These are phyloP conservation scores for Rhorus exstirpatorius DNA, from an alignment of 2,888 invertebrate genomes.

Conservation along the genomic window DNA sequence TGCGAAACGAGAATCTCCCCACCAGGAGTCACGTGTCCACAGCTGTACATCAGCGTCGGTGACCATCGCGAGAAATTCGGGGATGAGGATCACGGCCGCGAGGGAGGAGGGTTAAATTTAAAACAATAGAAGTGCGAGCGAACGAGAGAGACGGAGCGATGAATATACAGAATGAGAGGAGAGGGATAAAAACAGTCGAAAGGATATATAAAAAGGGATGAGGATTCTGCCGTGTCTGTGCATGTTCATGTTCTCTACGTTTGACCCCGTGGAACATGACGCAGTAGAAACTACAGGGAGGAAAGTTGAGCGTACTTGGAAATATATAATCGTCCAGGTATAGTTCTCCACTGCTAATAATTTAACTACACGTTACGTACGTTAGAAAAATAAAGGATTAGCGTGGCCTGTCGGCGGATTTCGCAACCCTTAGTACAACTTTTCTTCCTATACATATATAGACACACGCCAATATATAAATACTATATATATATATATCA, in stretches of 20 bases:
- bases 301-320: conserved; percentile 12
- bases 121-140: conserved; percentile 43
- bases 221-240: background rate
- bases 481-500: background rate
- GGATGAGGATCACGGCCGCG: conserved; percentile 6
- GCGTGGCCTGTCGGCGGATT: background rate
- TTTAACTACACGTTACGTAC: conserved; percentile 21
- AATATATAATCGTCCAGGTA: conserved; percentile 28
- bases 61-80: background rate
- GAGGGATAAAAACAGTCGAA: conserved; percentile 24
- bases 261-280: background rate
- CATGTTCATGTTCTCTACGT: background rate
- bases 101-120: conserved; percentile 47
- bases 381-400: conserved; percentile 3
- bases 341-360: background rate
- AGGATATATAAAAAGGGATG: conserved; percentile 27
- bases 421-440: conserved; percentile 33
- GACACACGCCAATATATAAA: too few relatives aligned
- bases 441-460: conserved; percentile 5
- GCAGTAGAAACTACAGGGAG: background rate
- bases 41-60: conserved; percentile 17
- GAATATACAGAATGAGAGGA: conserved; percentile 2
- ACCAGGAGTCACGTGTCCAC: conserved; percentile 42
- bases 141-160: conserved; percentile 1
- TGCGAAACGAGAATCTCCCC: conserved; percentile 76